Evolutionary conservation across 2,797 vertebrate genomes (phyloP), one percentile per base, ranked within the genome.

Genomic region (Calcarius lapponicus): DNA sequence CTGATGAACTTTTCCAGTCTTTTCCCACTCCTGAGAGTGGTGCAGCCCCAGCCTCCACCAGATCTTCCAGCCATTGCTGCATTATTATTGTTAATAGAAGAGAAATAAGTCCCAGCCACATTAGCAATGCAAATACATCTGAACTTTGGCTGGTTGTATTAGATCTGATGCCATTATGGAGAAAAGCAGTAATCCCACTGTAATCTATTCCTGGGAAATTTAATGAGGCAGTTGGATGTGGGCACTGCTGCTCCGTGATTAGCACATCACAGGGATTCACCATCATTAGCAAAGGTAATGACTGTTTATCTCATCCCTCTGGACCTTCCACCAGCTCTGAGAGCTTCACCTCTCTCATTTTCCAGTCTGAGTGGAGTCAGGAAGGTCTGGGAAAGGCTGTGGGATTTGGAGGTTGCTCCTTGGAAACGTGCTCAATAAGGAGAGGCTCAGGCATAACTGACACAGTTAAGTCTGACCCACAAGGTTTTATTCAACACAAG

Each of bases 391-490:
- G 31, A 70, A 32, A 65, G 45, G 31, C 12, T 70, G 18, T 19
- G 47, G 20, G 54, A 20, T 65, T 56, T 65, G 34, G 65, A 74
- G 22, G 11, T 12, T 0, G 2, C 6, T 75, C 18, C 32, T 54
- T 34, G 36, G 28, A 34, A 74, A 51, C 4, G 6, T 25, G 15
- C 65, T 87, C 31, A 25, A 0, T 2, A 14, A 57, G 28, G 43
- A 75, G 72, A 72, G 36, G 47, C 28, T 56, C 47, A 48, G 58
- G 29, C 24, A n/a, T 1, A 54, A 9, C 8, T 3, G 10, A 14
- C 17, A 15, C 0, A 1, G 6, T 47, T 1, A 28, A 54, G 29
- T 17, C 50, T 71, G 45, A 65, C 9, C 21, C 43, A 45, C 9
- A 17, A 17, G 43, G 29, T 25, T 74, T 91, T 32, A 60, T 29